Evolutionary conservation across 2,888 invertebrate species (phyloP).

Genomic region (Sesamia inferens): DNA sequence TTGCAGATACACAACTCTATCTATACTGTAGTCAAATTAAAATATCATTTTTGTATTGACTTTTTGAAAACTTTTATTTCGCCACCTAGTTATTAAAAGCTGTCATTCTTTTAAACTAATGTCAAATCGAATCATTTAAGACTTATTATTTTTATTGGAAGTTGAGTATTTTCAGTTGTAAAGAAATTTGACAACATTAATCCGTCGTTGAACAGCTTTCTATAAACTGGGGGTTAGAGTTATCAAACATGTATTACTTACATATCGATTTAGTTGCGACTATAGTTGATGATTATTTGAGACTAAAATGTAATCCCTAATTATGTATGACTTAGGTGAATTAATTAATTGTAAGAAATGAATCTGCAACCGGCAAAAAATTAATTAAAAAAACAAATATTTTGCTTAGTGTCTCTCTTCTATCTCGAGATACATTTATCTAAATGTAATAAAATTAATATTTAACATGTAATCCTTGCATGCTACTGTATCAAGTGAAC

Average conservation of each 20-base stretch:
- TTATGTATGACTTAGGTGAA: slow-evolving; percentile 24
- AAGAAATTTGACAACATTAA: not conserved
- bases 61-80: slow-evolving; percentile 5
- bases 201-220: not conserved
- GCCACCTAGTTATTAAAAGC: slow-evolving; percentile 8
- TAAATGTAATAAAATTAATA: slow-evolving; percentile 67
- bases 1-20: slow-evolving; percentile 64
- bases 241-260: slow-evolving; percentile 9
- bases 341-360: slow-evolving; percentile 29
- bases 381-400: slow-evolving; percentile 48
- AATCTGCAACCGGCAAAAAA: slow-evolving; percentile 67
- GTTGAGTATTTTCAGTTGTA: not conserved
- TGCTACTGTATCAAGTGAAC: slow-evolving; percentile 80
- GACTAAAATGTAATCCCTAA: slow-evolving; percentile 14
- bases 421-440: slow-evolving; percentile 68
- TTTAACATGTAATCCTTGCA: slow-evolving; percentile 61
- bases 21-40: slow-evolving; percentile 23
- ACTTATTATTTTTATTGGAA: not conserved
- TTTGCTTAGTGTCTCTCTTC: slow-evolving; percentile 68
- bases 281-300: slow-evolving; percentile 12
- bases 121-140: not conserved
- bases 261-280: slow-evolving; percentile 12
- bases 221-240: not conserved
- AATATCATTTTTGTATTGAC: slow-evolving; percentile 24
- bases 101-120: not conserved